These are phyloP conservation scores for Clavelina lepadiformis DNA, from an alignment of 23 tunicate species.

Conservation along the genomic window DNA sequence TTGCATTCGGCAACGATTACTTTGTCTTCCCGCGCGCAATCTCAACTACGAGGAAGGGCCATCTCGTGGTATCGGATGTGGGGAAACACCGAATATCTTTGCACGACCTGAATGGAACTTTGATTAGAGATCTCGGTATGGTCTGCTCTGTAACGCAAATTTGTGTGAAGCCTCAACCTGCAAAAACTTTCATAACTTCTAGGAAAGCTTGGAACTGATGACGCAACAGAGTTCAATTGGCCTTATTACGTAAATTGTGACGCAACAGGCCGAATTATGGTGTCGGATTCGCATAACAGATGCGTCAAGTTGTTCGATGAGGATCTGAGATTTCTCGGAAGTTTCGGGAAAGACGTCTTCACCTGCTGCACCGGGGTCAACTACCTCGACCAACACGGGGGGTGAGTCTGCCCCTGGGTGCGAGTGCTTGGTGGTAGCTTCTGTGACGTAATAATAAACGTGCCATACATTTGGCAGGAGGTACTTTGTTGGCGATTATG, in stretches of 20 bases:
- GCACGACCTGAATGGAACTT: conserved; percentile 27
- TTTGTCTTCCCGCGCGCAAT: conserved; percentile 55
- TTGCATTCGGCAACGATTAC: conserved; percentile 39
- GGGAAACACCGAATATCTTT: conserved; percentile 41
- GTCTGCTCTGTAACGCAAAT: too few relatives aligned
- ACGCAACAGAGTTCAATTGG: conserved; percentile 47
- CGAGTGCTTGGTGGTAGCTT: not conserved
- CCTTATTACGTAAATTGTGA: conserved; percentile 52
- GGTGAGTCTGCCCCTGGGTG: conserved; percentile 7
- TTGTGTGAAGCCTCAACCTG: not conserved
- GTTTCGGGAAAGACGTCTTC: conserved; percentile 39
- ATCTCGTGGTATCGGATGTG: conserved; percentile 34
- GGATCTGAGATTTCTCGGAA: conserved; percentile 24
- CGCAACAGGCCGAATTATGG: conserved; percentile 31
- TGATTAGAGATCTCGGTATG: too few relatives aligned
- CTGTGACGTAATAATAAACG: not conserved
- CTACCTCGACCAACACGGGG: conserved; percentile 4
- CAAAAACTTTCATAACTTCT: not conserved
- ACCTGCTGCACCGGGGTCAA: conserved; percentile 40
- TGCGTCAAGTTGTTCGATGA: conserved; percentile 44
- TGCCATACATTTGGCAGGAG: not conserved
- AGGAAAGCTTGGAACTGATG: conserved; percentile 26
- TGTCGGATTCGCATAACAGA: conserved; percentile 65
- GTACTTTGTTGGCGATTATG: conserved; percentile 36
- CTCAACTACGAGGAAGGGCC: not conserved